Base-by-base conservation (phyloP, 2,797 vertebrate species). In the Pseudopleuronectes americanus region DNA sequence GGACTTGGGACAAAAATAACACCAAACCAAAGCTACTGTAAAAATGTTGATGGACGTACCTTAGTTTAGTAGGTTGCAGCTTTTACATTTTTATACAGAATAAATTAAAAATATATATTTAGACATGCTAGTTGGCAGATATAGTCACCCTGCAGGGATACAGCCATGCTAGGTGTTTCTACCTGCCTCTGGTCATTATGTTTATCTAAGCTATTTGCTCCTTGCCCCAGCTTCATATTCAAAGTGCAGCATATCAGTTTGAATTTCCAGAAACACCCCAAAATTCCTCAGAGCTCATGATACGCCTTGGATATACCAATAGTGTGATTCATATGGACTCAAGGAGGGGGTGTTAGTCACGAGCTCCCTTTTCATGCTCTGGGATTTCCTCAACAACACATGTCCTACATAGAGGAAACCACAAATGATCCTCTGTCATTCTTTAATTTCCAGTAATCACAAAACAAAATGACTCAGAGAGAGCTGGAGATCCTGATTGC, bases 311-410 rank as follows among this genome's bases (percentile, higher is more conserved):
- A 26, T 1, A 48, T 31, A 16, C 2, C 16, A 38, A 38, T 26
- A 22, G 45, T 56, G 57, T 64, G 76, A 68, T 1, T 23, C 31
- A 33, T 49, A 33, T 55, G 24, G 33, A 28, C 60, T 62, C 49
- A 57, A 58, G 52, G 52, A 24, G 55, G 48, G 64, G 23, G 49
- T 41, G 28, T 71, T 3, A 76, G 23, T 38, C 51, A 26, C 17
- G 4, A 38, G 33, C 41, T 68, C 67, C 41, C 45, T 74, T 70
- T 78, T 79, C 57, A 77, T 31, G 63, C 74, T 78, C 52, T 64
- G 69, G 70, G 65, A 47, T 64, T 87, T 81, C 56, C 67, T 79
- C 78, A 76, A 78, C 77, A 74, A 80, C 85, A 74, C 86, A 57
- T 43, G 75, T 68, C 65, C 86, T 76, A 76, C n/a, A 76, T 81